phyloP scores from a whole-genome alignment of 2,797 vertebrate genomes.

The Sebastiscus albofasciatus region DNA sequence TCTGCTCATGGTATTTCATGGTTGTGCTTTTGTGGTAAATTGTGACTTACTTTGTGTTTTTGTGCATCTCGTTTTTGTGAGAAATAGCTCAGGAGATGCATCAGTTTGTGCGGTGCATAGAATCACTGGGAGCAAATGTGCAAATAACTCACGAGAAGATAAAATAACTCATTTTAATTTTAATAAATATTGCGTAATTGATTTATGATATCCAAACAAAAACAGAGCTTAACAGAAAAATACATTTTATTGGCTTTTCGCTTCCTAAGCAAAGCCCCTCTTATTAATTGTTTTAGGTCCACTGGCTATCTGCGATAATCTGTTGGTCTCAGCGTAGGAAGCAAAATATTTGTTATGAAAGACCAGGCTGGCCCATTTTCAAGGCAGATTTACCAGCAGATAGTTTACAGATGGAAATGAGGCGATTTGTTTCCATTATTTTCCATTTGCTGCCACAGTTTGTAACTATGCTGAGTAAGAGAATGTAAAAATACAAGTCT shows the following conservation, averaged over 20 bases:
- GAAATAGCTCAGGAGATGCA: constrained; percentile 1
- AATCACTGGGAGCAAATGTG: constrained; percentile 38
- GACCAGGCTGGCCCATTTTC: constrained; percentile 77
- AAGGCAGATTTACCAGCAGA: constrained; percentile 73
- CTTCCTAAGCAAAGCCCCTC: constrained; percentile 69
- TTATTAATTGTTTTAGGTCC: constrained; percentile 81
- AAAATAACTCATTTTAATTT: constrained; percentile 70
- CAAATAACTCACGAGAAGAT: constrained; percentile 32
- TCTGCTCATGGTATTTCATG: background rate
- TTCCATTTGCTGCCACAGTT: constrained; percentile 57
- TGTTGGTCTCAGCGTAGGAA: constrained; percentile 74
- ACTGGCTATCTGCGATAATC: constrained; percentile 76
- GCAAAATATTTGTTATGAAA: constrained; percentile 79
- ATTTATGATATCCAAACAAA: constrained; percentile 75
- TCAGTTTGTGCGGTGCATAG: background rate
- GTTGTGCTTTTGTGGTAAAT: constrained; percentile 27
- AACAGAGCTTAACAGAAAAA: constrained; percentile 59
- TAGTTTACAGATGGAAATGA: constrained; percentile 71
- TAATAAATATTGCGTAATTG: constrained; percentile 69
- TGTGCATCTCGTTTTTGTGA: constrained; percentile 1
- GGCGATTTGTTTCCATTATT: constrained; percentile 65
- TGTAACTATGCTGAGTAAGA: constrained; percentile 24
- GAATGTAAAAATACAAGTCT: constrained; percentile 18
- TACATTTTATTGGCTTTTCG: constrained; percentile 71
- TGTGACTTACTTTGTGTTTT: background rate